Conservation (phyloP, 2,113 vertebrate species). For the Ictalurus punctatus region DNA sequence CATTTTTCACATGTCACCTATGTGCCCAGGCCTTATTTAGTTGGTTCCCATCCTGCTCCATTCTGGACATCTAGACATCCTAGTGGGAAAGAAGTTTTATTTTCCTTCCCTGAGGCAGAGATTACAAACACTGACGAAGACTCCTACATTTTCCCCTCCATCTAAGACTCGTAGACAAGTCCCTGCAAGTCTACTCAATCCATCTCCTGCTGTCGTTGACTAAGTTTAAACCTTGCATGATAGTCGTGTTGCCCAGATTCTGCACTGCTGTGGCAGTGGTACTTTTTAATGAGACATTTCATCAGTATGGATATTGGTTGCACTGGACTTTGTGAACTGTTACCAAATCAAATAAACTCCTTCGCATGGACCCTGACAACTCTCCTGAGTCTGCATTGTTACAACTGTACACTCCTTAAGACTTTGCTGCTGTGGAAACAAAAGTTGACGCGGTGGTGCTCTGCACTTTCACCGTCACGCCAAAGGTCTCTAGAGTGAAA, state of each 20-base stretch:
- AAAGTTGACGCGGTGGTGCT: neutral
- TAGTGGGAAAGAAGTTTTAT: neutral
- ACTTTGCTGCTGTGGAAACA: conserved; percentile 46
- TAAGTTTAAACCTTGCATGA: neutral
- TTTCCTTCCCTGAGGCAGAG: neutral
- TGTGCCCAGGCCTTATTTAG: neutral
- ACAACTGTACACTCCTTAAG: conserved; percentile 8
- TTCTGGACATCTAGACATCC: neutral
- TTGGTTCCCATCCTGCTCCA: neutral
- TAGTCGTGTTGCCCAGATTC: neutral
- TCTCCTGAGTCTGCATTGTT: conserved; percentile 25
- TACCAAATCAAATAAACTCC: neutral
- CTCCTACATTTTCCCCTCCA: neutral
- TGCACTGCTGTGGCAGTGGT: neutral
- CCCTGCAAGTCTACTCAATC: neutral
- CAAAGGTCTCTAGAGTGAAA: conserved; percentile 34
- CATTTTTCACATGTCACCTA: neutral
- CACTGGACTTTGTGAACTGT: neutral
- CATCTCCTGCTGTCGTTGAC: neutral
- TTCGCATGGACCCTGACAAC: neutral
- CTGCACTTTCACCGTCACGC: conserved; percentile 16
- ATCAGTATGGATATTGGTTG: conserved; percentile 3
- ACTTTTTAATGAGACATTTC: conserved; percentile 14
- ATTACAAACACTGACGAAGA: neutral
- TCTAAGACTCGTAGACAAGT: neutral